Base-by-base conservation (phyloP, 2,113 vertebrate genomes). In the Syngnathus floridae region DNA sequence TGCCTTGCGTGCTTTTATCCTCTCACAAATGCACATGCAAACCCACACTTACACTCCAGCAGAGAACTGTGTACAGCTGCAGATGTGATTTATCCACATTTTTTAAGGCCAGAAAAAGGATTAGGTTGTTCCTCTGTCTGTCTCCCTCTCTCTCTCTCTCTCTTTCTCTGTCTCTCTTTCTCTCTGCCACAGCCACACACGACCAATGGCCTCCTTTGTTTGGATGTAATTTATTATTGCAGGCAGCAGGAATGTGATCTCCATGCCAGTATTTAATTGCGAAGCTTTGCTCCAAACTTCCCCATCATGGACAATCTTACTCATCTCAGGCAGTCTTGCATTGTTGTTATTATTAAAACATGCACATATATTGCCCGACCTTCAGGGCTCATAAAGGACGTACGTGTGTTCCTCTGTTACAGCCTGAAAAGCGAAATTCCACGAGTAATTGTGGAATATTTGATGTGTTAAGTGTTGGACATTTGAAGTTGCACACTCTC, bases 241-340 rank as follows among this genome's bases (percentile, higher is more conserved):
- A 86, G 79, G 80, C 80, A 75, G 82, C 78, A 87, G 88, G 90
- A 91, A 91, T 91, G 90, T 79, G 69, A 82, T 80, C 73, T 83
- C 81, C 82, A 71, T 90, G 90, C 88, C 90, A 91, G 75, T 84
- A 88, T 83, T 88, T 90, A 89, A 90, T 91, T 87, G 88, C 84
- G 74, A 85, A 86, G 86, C 75, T 79, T 84, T 88, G 67, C 78
- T 83, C 71, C 82, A 84, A 89, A 86, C 81, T 87, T 88, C 84
- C 59, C 85, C 80, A 86, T 86, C 83, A 78, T 62, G 74, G 75
- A 86, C 78, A 86, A 70, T 84, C 77, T 82, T 85, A 79, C 74
- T 78, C 75, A 73, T 74, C 74, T 73, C 72, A 64, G 72, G 59
- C 66, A 69, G 75, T 61, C 73, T 26, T 22, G 59, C 59, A 43